A percentile compares a stretch with the other conserved stretches of the same genome.
Conservation (phyloP, 2,888 invertebrate species). For the Torymus auratus region DNA sequence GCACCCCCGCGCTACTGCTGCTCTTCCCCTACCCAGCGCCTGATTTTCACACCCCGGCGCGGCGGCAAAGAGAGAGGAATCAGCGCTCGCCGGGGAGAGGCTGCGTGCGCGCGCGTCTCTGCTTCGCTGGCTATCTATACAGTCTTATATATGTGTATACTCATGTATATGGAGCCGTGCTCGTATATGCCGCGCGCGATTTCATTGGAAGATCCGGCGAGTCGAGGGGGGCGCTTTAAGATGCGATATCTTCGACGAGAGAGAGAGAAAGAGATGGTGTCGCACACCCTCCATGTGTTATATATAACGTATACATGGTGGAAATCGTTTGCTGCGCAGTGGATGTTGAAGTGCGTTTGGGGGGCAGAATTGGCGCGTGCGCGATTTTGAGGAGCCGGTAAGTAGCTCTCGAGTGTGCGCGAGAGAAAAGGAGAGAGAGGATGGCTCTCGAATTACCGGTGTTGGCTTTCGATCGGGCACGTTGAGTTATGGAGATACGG, state of each 20-base stretch:
- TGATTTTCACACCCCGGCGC: constrained; percentile 23
- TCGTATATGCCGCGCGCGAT: background rate
- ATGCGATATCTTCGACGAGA: constrained; percentile 17
- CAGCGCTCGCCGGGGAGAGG: constrained; percentile 1
- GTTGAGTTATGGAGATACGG: background rate
- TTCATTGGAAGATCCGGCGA: constrained; percentile 40
- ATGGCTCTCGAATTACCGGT: constrained; percentile 4
- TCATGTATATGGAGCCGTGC: background rate
- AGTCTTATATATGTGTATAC: too few species aligned
- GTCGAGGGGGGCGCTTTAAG: background rate
- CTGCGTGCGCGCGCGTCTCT: constrained; percentile 20
- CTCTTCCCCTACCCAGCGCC: background rate
- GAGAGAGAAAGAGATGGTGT: background rate
- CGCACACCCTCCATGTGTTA: too few species aligned
- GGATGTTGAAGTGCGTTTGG: too few species aligned
- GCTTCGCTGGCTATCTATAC: background rate
- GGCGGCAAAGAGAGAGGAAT: background rate
- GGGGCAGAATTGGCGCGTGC: too few species aligned
- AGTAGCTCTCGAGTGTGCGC: too few species aligned
- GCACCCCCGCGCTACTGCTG: constrained; percentile 50
- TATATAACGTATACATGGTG: too few species aligned
- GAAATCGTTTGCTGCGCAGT: too few species aligned
- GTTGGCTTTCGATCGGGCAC: background rate
- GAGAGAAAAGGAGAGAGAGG: too few species aligned
- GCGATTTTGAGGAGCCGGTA: too few species aligned